Conservation (phyloP, 2,888 invertebrate species). For the Sesamia inferens region DNA sequence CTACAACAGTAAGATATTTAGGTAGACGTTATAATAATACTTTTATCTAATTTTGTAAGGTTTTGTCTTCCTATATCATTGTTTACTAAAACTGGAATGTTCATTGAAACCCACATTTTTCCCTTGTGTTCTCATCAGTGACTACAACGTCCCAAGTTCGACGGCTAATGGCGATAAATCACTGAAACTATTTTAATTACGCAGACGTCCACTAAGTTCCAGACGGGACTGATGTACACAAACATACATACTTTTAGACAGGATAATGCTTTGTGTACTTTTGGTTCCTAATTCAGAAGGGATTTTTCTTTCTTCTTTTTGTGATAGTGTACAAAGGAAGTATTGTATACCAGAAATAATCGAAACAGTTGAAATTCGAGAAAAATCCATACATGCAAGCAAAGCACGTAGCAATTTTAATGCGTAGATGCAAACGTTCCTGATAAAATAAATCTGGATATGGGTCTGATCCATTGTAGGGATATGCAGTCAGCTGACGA, state of each 20-base stretch:
- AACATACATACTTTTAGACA: not conserved
- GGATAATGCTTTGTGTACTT: not conserved
- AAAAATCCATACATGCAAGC: not conserved
- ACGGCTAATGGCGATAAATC: constrained; percentile 54
- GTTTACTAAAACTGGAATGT: constrained; percentile 16
- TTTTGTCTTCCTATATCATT: not conserved
- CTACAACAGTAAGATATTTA: not conserved
- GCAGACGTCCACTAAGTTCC: constrained; percentile 46
- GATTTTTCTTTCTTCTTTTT: not conserved
- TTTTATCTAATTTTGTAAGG: too few species aligned
- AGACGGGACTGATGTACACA: constrained; percentile 18
- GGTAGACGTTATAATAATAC: not conserved
- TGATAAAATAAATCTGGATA: not conserved
- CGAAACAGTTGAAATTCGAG: too few species aligned
- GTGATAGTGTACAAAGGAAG: too few species aligned
- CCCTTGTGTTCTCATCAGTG: constrained; percentile 21
- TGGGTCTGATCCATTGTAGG: not conserved
- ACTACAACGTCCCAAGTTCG: constrained; percentile 36
- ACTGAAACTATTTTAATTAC: constrained; percentile 70
- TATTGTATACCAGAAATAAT: too few species aligned
- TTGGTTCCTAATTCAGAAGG: not conserved
- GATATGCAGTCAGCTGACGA: not conserved
- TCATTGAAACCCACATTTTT: constrained; percentile 32
- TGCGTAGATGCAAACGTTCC: not conserved
- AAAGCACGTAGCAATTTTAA: not conserved